phyloP scores from a whole-genome alignment of 2,113 vertebrate species.

The human (Homo sapiens) region GRCh38 chr18:67614501-67615000 shows the following conservation, averaged over 20 bases:
- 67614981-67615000: background rate
- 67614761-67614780: background rate
- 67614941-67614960: background rate
- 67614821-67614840: background rate
- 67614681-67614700: background rate
- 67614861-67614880: background rate
- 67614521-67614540: background rate
- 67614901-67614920: background rate
- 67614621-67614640: background rate
- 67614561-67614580: background rate
- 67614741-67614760: background rate
- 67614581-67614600: background rate
- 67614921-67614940: background rate
- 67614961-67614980: background rate
- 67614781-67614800: background rate
- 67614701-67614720: background rate
- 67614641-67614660: background rate
- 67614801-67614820: background rate
- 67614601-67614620: background rate
- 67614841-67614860: fast-evolving
- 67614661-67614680: background rate
- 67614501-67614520: background rate
- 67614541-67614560: background rate
- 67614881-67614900: background rate
- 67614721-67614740: background rate